Evolutionary conservation across 2,888 invertebrate species (phyloP).

Genomic region (Lomographa bimaculata): DNA sequence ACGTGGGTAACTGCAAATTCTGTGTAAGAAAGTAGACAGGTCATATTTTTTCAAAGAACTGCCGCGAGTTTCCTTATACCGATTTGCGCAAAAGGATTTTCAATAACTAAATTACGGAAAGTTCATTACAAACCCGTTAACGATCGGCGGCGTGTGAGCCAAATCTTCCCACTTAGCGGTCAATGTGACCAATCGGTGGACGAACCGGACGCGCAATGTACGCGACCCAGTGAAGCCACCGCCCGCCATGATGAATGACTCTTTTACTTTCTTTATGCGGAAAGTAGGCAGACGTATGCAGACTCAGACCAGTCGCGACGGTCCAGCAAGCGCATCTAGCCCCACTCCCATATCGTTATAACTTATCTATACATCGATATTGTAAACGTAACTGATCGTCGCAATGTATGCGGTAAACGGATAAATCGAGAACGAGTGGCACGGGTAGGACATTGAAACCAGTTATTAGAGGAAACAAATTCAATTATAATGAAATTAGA

Average conservation of each 20-base stretch:
- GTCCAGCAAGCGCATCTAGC: too few relatives aligned
- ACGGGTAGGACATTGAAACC: too few relatives aligned
- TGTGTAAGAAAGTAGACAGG: too few relatives aligned
- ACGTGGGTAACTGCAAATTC: too few relatives aligned
- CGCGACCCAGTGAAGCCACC: slow-evolving; percentile 61
- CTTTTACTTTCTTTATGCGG: slow-evolving; percentile 76
- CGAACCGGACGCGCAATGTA: slow-evolving; percentile 70
- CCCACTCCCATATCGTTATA: too few relatives aligned
- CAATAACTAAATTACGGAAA: slow-evolving; percentile 21
- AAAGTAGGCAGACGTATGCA: slow-evolving; percentile 57
- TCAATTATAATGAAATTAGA: too few relatives aligned
- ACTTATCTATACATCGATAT: too few relatives aligned
- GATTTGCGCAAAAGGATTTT: slow-evolving; percentile 5
- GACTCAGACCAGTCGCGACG: too few relatives aligned
- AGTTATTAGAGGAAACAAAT: too few relatives aligned
- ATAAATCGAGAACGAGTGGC: too few relatives aligned
- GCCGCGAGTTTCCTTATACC: slow-evolving; percentile 4
- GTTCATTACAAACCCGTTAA: slow-evolving; percentile 47
- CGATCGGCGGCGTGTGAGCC: slow-evolving; percentile 49
- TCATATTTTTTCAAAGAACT: slow-evolving; percentile 6
- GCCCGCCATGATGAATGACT: slow-evolving; percentile 62
- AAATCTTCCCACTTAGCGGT: slow-evolving; percentile 74
- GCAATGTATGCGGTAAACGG: slow-evolving; percentile 4
- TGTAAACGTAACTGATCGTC: slow-evolving; percentile 6
- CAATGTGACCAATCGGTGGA: slow-evolving; percentile 77